phyloP scores from a whole-genome alignment of 1,140 invertebrate species.

The Vanessa tameamea region DNA sequence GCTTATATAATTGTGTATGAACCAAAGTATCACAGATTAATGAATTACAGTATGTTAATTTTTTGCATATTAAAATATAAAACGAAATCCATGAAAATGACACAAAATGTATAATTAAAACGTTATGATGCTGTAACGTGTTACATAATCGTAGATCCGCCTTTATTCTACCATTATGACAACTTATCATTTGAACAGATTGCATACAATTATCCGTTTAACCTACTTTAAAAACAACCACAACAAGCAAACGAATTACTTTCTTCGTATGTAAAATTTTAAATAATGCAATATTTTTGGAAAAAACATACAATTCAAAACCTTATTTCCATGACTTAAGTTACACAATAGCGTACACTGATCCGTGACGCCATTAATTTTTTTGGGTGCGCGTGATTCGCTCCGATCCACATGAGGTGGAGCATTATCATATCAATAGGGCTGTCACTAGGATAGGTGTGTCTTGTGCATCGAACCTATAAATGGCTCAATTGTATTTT shows the following conservation, averaged over 20 bases:
- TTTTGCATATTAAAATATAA: too few species aligned
- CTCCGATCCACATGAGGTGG: conserved; percentile 31
- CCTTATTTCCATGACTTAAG: conserved; percentile 9
- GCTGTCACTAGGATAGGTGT: conserved; percentile 8
- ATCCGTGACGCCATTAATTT: conserved; percentile 19
- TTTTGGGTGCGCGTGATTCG: conserved; percentile 41
- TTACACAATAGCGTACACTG: conserved; percentile 6
- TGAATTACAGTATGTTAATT: too few species aligned
- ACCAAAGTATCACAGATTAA: too few species aligned
- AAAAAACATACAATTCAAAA: neutral
- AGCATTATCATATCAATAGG: conserved; percentile 33
- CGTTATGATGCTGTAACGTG: too few species aligned
- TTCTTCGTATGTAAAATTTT: conserved; percentile 12
- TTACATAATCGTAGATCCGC: too few species aligned
- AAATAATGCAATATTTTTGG: neutral
- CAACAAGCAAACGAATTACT: conserved; percentile 9
- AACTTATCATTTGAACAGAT: neutral
- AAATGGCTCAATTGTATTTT: too few species aligned
- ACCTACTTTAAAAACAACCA: conserved; percentile 4
- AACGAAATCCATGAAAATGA: too few species aligned
- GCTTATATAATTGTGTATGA: too few species aligned
- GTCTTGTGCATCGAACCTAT: neutral
- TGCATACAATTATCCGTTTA: neutral
- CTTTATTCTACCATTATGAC: too few species aligned
- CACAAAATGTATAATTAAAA: too few species aligned